Conservation (phyloP, 1,140 invertebrate genomes). For the Nixonia krombeini region DNA sequence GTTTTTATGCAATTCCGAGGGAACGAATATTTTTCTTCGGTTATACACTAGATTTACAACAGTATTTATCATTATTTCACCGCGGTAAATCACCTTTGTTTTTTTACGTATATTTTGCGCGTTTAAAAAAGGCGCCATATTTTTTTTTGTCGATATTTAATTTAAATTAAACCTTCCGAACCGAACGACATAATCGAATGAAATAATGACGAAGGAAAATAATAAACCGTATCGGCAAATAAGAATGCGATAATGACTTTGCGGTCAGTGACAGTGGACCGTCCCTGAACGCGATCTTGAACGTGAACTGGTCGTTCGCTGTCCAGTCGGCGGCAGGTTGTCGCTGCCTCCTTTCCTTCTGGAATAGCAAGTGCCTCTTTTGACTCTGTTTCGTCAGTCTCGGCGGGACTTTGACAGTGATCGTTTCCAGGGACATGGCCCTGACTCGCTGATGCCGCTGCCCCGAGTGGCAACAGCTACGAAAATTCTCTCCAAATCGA, state of each 20-base stretch:
- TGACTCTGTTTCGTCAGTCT: slow-evolving; percentile 55
- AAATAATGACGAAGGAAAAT: neutral
- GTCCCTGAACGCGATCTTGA: slow-evolving; percentile 66
- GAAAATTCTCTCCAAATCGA: slow-evolving; percentile 16
- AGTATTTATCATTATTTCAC: no score
- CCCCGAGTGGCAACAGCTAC: slow-evolving; percentile 35
- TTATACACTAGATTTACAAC: no score
- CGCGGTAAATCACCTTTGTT: no score
- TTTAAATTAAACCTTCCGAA: neutral
- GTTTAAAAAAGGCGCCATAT: neutral
- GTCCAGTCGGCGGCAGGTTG: slow-evolving; percentile 54
- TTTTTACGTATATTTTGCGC: no score
- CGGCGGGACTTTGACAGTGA: slow-evolving; percentile 56
- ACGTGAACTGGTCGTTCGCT: slow-evolving; percentile 60
- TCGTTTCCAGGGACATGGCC: slow-evolving; percentile 54
- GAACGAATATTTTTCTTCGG: neutral
- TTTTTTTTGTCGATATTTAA: neutral
- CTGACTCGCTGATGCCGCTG: slow-evolving; percentile 48
- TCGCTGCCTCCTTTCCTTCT: slow-evolving; percentile 56
- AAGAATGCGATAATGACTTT: slow-evolving; percentile 43
- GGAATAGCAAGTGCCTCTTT: slow-evolving; percentile 60
- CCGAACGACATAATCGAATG: neutral
- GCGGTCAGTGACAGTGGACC: slow-evolving; percentile 64
- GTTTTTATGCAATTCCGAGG: slow-evolving; percentile 13
- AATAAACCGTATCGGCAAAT: no score